Conservation (phyloP, 2,113 vertebrate genomes). For the Hucho hucho region DNA sequence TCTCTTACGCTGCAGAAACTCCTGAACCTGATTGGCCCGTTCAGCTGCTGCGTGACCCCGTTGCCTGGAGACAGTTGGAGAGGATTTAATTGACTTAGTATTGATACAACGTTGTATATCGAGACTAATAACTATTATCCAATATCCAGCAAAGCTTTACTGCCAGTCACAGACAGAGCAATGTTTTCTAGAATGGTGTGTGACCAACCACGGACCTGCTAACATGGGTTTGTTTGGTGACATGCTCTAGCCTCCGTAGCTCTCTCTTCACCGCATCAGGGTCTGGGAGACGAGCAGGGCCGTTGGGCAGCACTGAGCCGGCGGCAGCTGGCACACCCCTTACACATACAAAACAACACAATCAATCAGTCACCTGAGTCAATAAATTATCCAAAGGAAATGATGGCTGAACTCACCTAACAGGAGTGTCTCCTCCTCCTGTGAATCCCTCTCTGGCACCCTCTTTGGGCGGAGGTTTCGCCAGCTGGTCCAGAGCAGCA, state of each 20-base stretch:
- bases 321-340: slow-evolving; percentile 73
- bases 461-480: slow-evolving; percentile 61
- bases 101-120: neutral
- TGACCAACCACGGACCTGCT: slow-evolving; percentile 62
- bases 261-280: slow-evolving; percentile 77
- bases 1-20: slow-evolving; percentile 90
- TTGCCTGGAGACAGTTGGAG: slow-evolving; percentile 69
- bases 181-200: neutral
- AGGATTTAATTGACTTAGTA: neutral
- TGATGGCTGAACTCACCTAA: slow-evolving; percentile 45
- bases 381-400: neutral
- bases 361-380: neutral
- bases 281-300: slow-evolving; percentile 68
- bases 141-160: neutral
- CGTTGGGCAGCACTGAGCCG: slow-evolving; percentile 72
- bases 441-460: slow-evolving; percentile 40
- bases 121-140: neutral
- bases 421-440: slow-evolving; percentile 36
- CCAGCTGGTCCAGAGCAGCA: slow-evolving; percentile 82
- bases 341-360: slow-evolving; percentile 6
- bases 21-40: slow-evolving; percentile 88
- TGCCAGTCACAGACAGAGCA: neutral
- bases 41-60: slow-evolving; percentile 76
- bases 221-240: slow-evolving; percentile 77
- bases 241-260: slow-evolving; percentile 81